Evolutionary conservation across 2,888 invertebrate genomes (phyloP).

Genomic region (Spodoptera littoralis): DNA sequence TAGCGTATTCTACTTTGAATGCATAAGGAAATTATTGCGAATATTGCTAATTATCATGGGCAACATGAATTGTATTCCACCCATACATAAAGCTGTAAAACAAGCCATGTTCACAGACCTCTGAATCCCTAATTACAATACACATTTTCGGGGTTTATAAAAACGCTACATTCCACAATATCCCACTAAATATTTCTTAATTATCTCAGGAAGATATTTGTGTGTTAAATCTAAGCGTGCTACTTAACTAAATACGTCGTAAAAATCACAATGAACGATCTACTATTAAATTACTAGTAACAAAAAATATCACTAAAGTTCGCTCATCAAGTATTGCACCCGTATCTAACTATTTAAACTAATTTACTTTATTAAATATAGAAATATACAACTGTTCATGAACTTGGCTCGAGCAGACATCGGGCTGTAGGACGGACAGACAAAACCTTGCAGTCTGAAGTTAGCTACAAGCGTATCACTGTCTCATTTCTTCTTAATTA

Average conservation of each 20-base stretch:
- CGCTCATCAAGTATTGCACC: constrained; percentile 57
- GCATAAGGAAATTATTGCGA: too few relatives aligned
- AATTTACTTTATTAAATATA: constrained; percentile 30
- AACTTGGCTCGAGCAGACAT: not conserved
- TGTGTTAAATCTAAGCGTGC: constrained; percentile 10
- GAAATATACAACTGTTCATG: constrained; percentile 22
- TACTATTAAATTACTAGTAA: constrained; percentile 51
- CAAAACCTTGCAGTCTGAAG: too few relatives aligned
- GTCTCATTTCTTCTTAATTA: too few relatives aligned
- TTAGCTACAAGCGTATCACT: too few relatives aligned
- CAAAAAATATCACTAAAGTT: constrained; percentile 52
- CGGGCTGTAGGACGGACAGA: too few relatives aligned
- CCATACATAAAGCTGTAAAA: too few relatives aligned
- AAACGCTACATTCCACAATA: not conserved
- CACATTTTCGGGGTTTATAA: too few relatives aligned
- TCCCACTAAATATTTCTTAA: constrained; percentile 6
- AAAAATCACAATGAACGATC: constrained; percentile 52
- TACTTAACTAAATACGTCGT: constrained; percentile 26
- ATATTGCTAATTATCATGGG: too few relatives aligned
- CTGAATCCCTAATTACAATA: too few relatives aligned
- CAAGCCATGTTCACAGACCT: too few relatives aligned
- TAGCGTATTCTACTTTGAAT: too few relatives aligned
- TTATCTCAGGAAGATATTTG: constrained; percentile 14
- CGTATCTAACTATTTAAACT: constrained; percentile 49
- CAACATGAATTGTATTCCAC: too few relatives aligned